These are phyloP conservation scores for Crypturellus undulatus DNA, from an alignment of 2,113 vertebrate species.

Conservation along the genomic window DNA sequence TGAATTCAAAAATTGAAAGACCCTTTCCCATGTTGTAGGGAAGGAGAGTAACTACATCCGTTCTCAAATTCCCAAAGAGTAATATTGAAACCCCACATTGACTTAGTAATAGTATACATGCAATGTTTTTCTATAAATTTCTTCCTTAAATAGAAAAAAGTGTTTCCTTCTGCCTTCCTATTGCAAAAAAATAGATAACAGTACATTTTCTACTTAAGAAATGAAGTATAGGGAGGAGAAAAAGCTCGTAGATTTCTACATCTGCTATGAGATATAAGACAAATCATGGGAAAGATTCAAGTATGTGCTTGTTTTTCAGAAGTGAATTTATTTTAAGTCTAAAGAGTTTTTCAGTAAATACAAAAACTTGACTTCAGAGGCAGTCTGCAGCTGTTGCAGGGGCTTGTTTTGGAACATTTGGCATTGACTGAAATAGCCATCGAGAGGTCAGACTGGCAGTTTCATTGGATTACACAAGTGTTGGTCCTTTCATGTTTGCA, in stretches of 20 bases:
- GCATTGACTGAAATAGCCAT: neutral
- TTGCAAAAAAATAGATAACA: neutral
- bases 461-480: neutral
- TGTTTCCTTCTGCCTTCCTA: neutral
- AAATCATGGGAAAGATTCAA: neutral
- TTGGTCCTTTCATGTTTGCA: neutral
- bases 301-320: neutral
- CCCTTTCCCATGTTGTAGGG: neutral
- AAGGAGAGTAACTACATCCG: neutral
- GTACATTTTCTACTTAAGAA: neutral
- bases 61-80: neutral
- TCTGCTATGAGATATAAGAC: neutral
- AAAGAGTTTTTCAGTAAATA: neutral
- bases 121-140: neutral
- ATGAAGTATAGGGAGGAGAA: neutral
- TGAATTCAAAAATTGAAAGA: neutral
- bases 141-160: neutral
- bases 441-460: neutral
- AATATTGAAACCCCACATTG: neutral
- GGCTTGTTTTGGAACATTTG: neutral
- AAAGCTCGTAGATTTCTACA: neutral
- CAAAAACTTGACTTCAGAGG: neutral
- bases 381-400: neutral
- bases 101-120: neutral
- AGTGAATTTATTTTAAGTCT: neutral